A percentile compares a stretch with the other conserved stretches of the same genome.
Evolutionary conservation across 2,113 vertebrate species (phyloP).

Genomic region (Desmodus rotundus): DNA sequence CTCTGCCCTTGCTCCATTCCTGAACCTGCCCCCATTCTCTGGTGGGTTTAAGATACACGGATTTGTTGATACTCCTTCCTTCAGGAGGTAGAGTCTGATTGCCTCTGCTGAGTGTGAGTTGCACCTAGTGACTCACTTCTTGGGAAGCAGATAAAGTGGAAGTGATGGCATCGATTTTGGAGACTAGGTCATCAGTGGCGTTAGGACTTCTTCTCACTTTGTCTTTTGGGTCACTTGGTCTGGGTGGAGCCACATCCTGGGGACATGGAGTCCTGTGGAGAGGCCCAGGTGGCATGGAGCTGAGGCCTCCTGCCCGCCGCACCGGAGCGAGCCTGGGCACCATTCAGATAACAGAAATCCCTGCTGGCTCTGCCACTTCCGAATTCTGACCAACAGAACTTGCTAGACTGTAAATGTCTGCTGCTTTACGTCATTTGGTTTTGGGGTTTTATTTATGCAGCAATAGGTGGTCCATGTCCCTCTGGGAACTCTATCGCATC

Average conservation of each 20-base stretch:
- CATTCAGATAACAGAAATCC: background rate
- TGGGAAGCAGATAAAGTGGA: background rate
- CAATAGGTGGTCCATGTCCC: accelerated
- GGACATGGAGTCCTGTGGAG: background rate
- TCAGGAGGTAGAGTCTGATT: background rate
- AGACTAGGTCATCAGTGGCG: background rate
- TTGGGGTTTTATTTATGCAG: background rate
- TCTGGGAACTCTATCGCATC: accelerated
- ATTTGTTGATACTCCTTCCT: background rate
- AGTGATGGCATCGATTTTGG: background rate
- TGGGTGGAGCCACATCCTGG: background rate
- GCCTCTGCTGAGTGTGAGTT: background rate
- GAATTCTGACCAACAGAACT: too few relatives aligned
- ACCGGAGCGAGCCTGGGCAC: background rate
- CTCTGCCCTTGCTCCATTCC: background rate
- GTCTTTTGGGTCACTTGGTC: background rate
- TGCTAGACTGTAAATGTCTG: too few relatives aligned
- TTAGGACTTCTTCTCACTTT: background rate
- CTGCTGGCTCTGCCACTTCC: too few relatives aligned
- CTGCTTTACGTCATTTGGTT: background rate
- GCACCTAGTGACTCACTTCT: background rate
- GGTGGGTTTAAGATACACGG: background rate
- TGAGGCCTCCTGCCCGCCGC: background rate
- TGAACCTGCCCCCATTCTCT: accelerated
- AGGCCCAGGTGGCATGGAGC: background rate